Base-by-base conservation (phyloP, 2,888 invertebrate genomes). In the Caenorhabditis sp. region DNA sequence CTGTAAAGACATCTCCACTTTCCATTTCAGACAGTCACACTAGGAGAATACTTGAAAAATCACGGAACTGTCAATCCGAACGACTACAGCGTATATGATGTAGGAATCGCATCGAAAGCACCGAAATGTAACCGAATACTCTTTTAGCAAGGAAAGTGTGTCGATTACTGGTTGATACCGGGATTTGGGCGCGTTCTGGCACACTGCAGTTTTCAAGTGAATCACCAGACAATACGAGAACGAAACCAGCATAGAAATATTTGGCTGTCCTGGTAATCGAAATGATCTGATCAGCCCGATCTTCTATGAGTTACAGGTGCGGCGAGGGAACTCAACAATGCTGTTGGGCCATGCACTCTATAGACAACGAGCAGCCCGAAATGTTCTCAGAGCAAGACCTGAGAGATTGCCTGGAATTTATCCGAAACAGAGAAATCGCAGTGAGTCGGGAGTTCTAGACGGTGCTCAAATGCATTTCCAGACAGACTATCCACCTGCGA, bases 171-270 rank as follows among this genome's bases (percentile, higher is more conserved):
- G 17, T 32, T 22, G 32, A 30, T 68, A 15, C 22, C 39, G 1
- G 66, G 66, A 11, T 58, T 68, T 13, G 66, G 66, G 6, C 58
- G 39, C 22, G 26, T 68, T 27, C 32, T 66, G n/a, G 66, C 26
- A 9, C 27, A 46, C 5, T 37, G 24, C 32, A 27, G n/a, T n/a
- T 6, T 35, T 59, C 13, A 1, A 13, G 27, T n/a, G n/a, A 35
- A 20, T 13, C 32, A 7, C 20, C 27, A 30, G 39, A 59, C 22
- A 24, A 45, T 9, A 11, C n/a, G n/a, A n/a, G n/a, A n/a, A n/a
- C n/a, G n/a, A n/a, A n/a, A n/a, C n/a, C n/a, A n/a, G n/a, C n/a
- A n/a, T n/a, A n/a, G n/a, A n/a, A n/a, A n/a, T n/a, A n/a, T n/a
- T n/a, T n/a, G n/a, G n/a, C n/a, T n/a, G n/a, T n/a, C n/a, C n/a